Base-by-base conservation (phyloP, 1,140 invertebrate species). In the Euwallacea similis region DNA sequence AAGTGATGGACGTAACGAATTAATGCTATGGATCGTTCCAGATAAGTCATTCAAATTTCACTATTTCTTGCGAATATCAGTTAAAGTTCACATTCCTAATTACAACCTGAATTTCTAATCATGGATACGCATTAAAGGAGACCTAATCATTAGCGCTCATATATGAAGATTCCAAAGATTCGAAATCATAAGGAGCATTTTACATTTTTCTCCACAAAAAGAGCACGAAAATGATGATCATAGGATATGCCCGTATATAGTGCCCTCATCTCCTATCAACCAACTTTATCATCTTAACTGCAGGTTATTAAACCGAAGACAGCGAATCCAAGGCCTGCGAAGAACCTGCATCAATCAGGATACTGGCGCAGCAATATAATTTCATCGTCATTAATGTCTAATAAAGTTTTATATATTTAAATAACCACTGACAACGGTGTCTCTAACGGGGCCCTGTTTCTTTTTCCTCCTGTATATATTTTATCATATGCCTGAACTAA, bases 371-470 rank as follows among this genome's bases (percentile, higher is more conserved):
- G 64, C 41, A 54, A 58, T 66, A 66, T 55, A 66, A 66, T 66
- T 66, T 66, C 64, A 59, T 7, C 58, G 53, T 67, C 66, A 67
- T 67, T 67, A 67, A 67, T 67, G 66, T 67, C 66, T 67, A 67
- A 67, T 67, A 67, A 67, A 67, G 58, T 67, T 67, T 67, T 58
- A 67, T 67, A 67, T 67, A 67, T 67, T 67, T 67, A 67, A 67
- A 67, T 67, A 21, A 41, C 43, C 44, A 67, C 16, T 59, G 44
- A 60, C 66, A 67, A 67, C 66, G 66, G 66, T 67, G 66, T 46
- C 53, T 67, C 13, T 67, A 67, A 67, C 66, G 66, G 66, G 55
- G 42, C 44, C 50, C 43, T 46, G 61, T 63, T 42, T 61, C 13
- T 11, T 63, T 63, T 62, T 47, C 42, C 46, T 50, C 9, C 21